These are phyloP conservation scores for Ceyx erithaca DNA, from an alignment of 2,797 vertebrate genomes.

Conservation along the genomic window DNA sequence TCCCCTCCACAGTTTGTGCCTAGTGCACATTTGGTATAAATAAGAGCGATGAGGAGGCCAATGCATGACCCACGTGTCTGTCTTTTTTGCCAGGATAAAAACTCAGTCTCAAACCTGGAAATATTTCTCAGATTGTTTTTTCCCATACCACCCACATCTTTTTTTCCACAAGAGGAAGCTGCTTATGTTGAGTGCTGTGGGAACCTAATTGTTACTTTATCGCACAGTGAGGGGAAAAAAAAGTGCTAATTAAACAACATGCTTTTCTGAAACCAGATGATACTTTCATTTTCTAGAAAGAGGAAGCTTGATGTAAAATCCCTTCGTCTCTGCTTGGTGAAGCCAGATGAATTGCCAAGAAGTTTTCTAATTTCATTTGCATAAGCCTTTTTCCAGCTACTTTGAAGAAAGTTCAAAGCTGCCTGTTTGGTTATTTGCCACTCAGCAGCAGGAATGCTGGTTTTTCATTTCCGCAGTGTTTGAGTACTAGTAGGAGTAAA, in stretches of 20 bases:
- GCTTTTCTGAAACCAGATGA: conserved; percentile 59
- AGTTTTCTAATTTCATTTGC: conserved; percentile 72
- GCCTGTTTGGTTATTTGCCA: conserved; percentile 33
- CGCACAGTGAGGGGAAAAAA: conserved; percentile 17
- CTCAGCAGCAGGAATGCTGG: conserved; percentile 32
- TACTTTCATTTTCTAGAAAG: conserved; percentile 73
- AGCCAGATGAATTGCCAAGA: conserved; percentile 62
- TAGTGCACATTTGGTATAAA: background rate
- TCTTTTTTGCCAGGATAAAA: conserved; percentile 41
- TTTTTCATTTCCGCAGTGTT: conserved; percentile 38
- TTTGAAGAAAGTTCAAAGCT: conserved; percentile 69
- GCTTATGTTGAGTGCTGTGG: conserved; percentile 59
- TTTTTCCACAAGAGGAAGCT: conserved; percentile 63
- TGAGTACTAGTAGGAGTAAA: conserved; percentile 22
- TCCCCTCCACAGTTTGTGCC: background rate
- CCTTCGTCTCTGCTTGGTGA: conserved; percentile 39
- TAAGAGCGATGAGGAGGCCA: background rate
- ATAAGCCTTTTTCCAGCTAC: conserved; percentile 53
- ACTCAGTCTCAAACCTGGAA: conserved; percentile 60
- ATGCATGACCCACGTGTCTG: conserved; percentile 12
- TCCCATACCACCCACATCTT: conserved; percentile 64
- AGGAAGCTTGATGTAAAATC: conserved; percentile 65
- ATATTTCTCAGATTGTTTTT: conserved; percentile 67
- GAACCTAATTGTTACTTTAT: conserved; percentile 71
- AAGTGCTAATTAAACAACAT: conserved; percentile 64